Evolutionary conservation across 2,888 invertebrate genomes (phyloP).

Genomic region (Hydroisotoma schaefferi): DNA sequence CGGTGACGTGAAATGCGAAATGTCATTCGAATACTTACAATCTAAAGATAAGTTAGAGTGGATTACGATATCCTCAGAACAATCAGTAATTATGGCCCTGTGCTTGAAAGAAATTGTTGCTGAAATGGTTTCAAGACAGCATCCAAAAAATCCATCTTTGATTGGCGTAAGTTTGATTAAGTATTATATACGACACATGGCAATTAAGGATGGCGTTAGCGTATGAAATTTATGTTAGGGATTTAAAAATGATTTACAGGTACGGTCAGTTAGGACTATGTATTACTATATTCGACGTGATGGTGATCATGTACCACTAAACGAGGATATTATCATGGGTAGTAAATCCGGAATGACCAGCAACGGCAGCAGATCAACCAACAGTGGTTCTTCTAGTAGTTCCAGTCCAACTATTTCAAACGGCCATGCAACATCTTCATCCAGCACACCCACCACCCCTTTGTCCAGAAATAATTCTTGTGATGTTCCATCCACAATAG

Average conservation of each 20-base stretch:
- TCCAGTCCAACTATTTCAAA: conserved; percentile 47
- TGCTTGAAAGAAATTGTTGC: conserved; percentile 94
- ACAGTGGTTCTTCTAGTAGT: conserved; percentile 44
- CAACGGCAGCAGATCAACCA: conserved; percentile 22
- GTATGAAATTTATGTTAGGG: conserved; percentile 2
- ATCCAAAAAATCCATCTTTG: conserved; percentile 51
- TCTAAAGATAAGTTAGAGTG: conserved; percentile 87
- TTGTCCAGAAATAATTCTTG: conserved; percentile 48
- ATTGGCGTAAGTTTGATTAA: conserved; percentile 39
- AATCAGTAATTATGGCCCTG: conserved; percentile 92
- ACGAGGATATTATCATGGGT: conserved; percentile 39
- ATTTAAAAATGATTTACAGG: conserved; percentile 28
- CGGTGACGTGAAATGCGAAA: conserved; percentile 56
- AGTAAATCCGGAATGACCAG: conserved; percentile 18
- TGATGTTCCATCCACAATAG: conserved; percentile 44
- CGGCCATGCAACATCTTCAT: conserved; percentile 28
- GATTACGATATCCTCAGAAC: conserved; percentile 86
- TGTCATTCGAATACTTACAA: conserved; percentile 93
- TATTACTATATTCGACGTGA: conserved; percentile 44
- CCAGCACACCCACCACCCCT: conserved; percentile 47
- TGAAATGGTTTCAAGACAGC: conserved; percentile 75
- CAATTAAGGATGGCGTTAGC: background rate
- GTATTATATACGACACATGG: background rate
- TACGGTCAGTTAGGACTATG: conserved; percentile 42
- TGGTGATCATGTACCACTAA: conserved; percentile 43